These are phyloP conservation scores for Vulpes ferrilata DNA, from an alignment of 2,113 vertebrate species.

Conservation along the genomic window DNA sequence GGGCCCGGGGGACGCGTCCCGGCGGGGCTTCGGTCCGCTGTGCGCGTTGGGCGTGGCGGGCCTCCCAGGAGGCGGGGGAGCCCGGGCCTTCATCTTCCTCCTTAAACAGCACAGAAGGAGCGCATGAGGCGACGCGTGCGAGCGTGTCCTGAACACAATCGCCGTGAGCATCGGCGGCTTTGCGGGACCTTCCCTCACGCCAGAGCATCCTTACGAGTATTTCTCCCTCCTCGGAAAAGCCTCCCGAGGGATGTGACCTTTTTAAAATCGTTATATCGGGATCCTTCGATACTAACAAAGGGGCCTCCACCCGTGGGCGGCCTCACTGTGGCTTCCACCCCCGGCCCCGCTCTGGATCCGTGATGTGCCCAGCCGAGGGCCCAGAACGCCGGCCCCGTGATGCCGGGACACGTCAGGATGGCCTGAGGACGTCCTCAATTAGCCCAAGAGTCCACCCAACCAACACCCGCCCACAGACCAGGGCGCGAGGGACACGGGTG, in stretches of 20 bases:
- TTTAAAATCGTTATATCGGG: neutral
- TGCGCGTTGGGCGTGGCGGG: constrained; percentile 85
- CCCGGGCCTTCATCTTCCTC: constrained; percentile 94
- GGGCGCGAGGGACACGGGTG: rapidly evolving
- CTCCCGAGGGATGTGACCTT: neutral
- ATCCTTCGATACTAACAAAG: neutral
- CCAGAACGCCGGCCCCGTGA: neutral
- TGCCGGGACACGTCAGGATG: neutral
- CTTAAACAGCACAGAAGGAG: constrained; percentile 80
- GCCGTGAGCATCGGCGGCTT: rapidly evolving
- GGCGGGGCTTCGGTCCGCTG: constrained; percentile 77
- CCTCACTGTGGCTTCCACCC: rapidly evolving
- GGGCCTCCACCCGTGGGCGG: rapidly evolving
- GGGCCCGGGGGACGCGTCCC: constrained; percentile 83
- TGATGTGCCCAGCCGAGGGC: neutral
- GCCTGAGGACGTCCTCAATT: rapidly evolving
- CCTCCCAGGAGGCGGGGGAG: constrained; percentile 91
- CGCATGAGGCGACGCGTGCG: neutral
- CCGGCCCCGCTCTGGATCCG: neutral
- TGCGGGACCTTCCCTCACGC: neutral
- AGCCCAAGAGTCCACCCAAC: neutral
- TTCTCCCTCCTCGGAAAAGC: neutral
- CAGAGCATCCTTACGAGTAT: neutral
- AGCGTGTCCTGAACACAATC: rapidly evolving
- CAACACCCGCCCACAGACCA: rapidly evolving